phyloP scores from a whole-genome alignment of 2,797 vertebrate genomes.

The Acanthornis magna region DNA sequence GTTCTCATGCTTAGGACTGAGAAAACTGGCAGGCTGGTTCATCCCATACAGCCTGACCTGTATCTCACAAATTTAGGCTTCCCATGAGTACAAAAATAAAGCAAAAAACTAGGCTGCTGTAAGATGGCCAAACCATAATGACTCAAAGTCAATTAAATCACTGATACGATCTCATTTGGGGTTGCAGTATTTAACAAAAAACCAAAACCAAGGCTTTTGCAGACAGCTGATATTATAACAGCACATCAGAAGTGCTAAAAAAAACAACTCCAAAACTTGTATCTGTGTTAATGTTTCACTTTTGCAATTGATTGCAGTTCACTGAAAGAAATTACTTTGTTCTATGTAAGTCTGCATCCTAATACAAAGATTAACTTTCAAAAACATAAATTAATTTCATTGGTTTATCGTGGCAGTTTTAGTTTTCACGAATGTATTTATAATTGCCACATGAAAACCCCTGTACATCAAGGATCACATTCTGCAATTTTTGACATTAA shows the following conservation, averaged over 20 bases:
- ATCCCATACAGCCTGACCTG: not conserved
- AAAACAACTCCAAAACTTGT: not conserved
- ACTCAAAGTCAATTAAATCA: not conserved
- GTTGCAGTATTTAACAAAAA: not conserved
- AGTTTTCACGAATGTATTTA: not conserved
- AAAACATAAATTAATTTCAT: not conserved
- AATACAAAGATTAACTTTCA: not conserved
- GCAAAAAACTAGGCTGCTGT: not conserved
- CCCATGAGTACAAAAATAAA: not conserved
- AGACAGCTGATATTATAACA: not conserved
- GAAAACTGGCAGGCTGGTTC: conserved; percentile 1
- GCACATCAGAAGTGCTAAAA: not conserved
- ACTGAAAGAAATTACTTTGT: not conserved
- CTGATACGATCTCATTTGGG: not conserved
- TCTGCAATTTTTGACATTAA: not conserved
- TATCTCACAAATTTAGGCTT: not conserved
- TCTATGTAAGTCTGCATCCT: not conserved
- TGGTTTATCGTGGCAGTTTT: not conserved
- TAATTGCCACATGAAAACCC: not conserved
- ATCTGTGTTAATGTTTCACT: not conserved
- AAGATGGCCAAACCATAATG: not conserved
- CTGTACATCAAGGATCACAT: not conserved
- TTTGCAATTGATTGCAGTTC: not conserved
- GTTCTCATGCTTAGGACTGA: not conserved
- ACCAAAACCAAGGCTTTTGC: not conserved